These are phyloP conservation scores for Andinoacara biseriatus DNA, from an alignment of 2,113 vertebrate species.

Conservation along the genomic window DNA sequence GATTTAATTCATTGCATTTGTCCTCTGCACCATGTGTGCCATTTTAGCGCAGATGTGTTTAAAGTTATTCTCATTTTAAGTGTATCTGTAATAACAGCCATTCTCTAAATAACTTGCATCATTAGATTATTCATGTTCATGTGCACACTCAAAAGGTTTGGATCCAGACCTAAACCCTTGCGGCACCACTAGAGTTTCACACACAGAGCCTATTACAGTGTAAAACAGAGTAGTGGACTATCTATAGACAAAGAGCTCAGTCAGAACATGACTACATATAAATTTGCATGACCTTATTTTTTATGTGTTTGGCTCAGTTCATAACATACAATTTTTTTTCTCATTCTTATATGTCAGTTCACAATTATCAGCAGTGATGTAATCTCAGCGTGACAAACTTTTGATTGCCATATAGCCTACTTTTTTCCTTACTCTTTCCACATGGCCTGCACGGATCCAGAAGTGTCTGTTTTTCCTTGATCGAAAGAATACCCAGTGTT, in stretches of 20 bases:
- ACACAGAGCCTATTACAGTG: slow-evolving; percentile 27
- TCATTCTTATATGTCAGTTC: slow-evolving; percentile 30
- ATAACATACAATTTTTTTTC: not conserved
- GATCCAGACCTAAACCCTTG: slow-evolving; percentile 18
- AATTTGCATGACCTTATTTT: slow-evolving; percentile 9
- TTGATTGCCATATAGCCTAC: slow-evolving; percentile 38
- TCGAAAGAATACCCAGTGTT: slow-evolving; percentile 74
- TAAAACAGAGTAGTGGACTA: not conserved
- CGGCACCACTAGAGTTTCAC: slow-evolving; percentile 22
- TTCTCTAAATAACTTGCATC: slow-evolving; percentile 24
- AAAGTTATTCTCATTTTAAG: slow-evolving; percentile 20
- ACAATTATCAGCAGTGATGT: slow-evolving; percentile 43
- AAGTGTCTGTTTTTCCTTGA: slow-evolving; percentile 59
- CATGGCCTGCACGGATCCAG: slow-evolving; percentile 60
- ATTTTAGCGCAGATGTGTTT: slow-evolving; percentile 24
- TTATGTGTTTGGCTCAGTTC: slow-evolving; percentile 22
- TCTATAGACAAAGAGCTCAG: slow-evolving; percentile 27
- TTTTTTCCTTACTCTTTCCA: slow-evolving; percentile 59
- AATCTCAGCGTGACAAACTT: slow-evolving; percentile 51
- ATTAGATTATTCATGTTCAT: slow-evolving; percentile 33
- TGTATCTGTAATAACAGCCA: slow-evolving; percentile 29
- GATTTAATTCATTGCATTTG: slow-evolving; percentile 19
- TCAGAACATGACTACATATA: slow-evolving; percentile 23
- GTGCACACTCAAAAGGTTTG: slow-evolving; percentile 9
- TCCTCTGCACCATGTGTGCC: slow-evolving; percentile 17